Evolutionary conservation across 2,113 vertebrate genomes (phyloP), one percentile per base, ranked within the genome.

Genomic region (Mastomys natalensis): DNA sequence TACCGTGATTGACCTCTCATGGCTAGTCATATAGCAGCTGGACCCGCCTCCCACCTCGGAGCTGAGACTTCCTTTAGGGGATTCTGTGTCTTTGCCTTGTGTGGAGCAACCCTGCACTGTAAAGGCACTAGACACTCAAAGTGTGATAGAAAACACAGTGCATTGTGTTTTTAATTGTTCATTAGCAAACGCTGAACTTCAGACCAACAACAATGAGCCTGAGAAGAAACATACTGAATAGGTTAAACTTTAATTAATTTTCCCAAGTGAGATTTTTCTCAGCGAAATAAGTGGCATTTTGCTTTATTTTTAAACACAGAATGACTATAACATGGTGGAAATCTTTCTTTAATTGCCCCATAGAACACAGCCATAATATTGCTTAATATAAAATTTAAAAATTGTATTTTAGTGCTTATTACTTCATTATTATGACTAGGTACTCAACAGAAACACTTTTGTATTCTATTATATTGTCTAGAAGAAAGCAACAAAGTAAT

Each of bases 171-270:
- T 68, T 40, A 81, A 93, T 43, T 90, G 43, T 91, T 97, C 91
- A 86, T 73, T 95, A 89, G 10, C 82, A 97, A 95, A 97, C 66
- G 89, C 94, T 89, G 97, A 97, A 89, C 95, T 97, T 98, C 88
- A 97, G 92, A 96, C 43, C 91, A 95, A 84, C 13, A 94, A 40
- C 34, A 94, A 70, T 8, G 76, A 89, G 9, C 24, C 19, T 72
- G 78, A 58, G 22, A 90, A 87, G 8, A 93, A 73, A 94, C 9
- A 90, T 60, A 91, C 7, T 82, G 5, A 62, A 70, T 77, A 85
- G n/a, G 29, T 70, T 66, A 60, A 94, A 89, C 15, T 68, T 92
- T 60, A 95, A 87, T 96, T 92, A 88, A 86, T 86, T 97, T 96
- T 85, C 90, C 22, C 45, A 74, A 43, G 70, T 84, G 66, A 92